Evolutionary conservation across 2,888 invertebrate genomes (phyloP), one percentile per base, ranked within the genome.

Genomic region (Julus scanicus): DNA sequence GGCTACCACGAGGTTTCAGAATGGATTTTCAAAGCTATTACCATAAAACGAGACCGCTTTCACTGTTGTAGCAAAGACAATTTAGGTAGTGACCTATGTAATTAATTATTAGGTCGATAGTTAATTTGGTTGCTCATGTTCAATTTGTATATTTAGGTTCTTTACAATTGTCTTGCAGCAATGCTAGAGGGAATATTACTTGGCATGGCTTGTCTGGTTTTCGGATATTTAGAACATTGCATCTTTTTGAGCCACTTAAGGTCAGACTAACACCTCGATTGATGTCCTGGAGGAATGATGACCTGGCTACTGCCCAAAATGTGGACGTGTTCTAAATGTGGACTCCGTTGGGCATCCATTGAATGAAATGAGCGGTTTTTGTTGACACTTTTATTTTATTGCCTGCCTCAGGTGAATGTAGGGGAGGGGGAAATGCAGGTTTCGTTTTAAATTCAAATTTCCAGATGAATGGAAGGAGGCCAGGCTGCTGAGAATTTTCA

Each of bases 361-460:
- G 20, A 63, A 57, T 29, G 63, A 20, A 63, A 63, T 63, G 63
- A 63, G 63, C 20, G 63, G 8, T 63, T 63, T 63, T 63, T 63
- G 63, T 63, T 63, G 63, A 63, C 63, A 63, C 63, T 20, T 20
- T 8, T 5, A 13, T 20, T 63, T 63, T 63, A 63, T 63, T n/a
- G 63, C 63, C n/a, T 20, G 20, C 63, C 63, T n/a, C 63, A 20
- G 63, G 63, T 63, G 63, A 20, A 20, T 20, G 15, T 63, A 17
- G 63, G 57, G 57, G 17, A 57, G 63, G 20, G 63, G 20, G 17
- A 63, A 63, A 63, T 20, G 20, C 63, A 63, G 63, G 63, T 63
- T 63, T 63, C 63, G 63, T 63, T 63, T 63, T 20, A 63, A 63
- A 63, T 63, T 63, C 63, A 63, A 63, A 63, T 63, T 63, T 63